Percentiles rank a stretch among this genome's conserved stretches.
These are phyloP conservation scores for Zootermopsis nevadensis DNA, from an alignment of 2,888 invertebrate species.

Conservation along the genomic window DNA sequence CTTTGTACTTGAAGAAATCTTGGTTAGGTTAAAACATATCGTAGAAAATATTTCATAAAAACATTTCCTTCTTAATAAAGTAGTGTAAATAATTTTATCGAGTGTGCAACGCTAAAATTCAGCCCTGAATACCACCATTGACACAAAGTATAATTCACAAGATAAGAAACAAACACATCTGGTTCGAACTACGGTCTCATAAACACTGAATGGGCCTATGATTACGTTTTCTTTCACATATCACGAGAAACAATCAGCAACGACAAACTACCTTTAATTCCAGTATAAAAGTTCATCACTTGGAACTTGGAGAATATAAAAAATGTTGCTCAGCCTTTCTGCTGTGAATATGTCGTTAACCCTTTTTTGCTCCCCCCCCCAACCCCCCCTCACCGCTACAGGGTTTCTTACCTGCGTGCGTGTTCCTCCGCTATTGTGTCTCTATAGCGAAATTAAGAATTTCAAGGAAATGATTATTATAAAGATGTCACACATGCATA, in stretches of 20 bases:
- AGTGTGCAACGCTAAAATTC: too few species aligned
- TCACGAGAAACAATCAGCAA: not conserved
- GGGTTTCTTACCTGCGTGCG: conserved; percentile 12
- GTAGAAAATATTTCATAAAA: too few species aligned
- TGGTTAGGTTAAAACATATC: too few species aligned
- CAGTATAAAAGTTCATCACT: not conserved
- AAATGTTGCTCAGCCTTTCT: conserved; percentile 10
- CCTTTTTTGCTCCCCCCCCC: not conserved
- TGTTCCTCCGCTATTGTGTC: conserved; percentile 28
- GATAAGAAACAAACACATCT: too few species aligned
- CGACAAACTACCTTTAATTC: not conserved
- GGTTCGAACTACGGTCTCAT: too few species aligned
- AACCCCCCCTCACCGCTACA: not conserved
- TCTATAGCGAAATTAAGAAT: conserved; percentile 33
- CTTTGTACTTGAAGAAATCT: too few species aligned
- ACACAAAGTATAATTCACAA: too few species aligned
- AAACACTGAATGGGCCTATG: too few species aligned
- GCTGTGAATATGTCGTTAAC: conserved; percentile 27
- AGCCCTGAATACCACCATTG: too few species aligned
- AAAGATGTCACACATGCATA: conserved; percentile 39
- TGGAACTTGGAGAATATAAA: not conserved
- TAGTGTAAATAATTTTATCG: too few species aligned
- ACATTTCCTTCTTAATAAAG: too few species aligned
- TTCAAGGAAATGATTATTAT: conserved; percentile 38
- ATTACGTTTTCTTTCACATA: not conserved